A percentile compares a stretch with the other conserved stretches of the same genome.
These are phyloP conservation scores for Ptyas mucosa DNA, from an alignment of 2,113 vertebrate species.

Conservation along the genomic window DNA sequence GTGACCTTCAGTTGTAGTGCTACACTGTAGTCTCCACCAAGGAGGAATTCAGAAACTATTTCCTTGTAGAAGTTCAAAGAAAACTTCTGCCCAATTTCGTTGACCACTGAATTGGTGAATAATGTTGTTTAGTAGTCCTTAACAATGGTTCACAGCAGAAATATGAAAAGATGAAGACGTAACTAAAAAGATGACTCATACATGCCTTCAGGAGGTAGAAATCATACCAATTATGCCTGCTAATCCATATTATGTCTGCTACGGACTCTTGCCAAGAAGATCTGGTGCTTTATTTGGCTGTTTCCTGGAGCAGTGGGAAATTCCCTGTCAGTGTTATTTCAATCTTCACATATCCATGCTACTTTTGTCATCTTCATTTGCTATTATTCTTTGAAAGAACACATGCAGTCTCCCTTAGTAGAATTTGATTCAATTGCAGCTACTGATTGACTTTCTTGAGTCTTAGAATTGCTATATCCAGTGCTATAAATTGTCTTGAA, in stretches of 20 bases:
- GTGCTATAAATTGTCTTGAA: constrained; percentile 8
- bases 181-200: constrained; percentile 56
- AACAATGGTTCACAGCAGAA: constrained; percentile 32
- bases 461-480: neutral
- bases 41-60: neutral
- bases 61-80: neutral
- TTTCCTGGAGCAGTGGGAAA: constrained; percentile 55
- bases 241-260: constrained; percentile 63
- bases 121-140: neutral
- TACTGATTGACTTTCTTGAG: neutral
- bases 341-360: constrained; percentile 44
- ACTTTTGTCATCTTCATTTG: constrained; percentile 44
- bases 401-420: constrained; percentile 27
- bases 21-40: neutral
- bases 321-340: constrained; percentile 52
- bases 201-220: constrained; percentile 54
- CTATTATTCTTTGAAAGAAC: constrained; percentile 37
- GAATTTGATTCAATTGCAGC: constrained; percentile 26
- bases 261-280: constrained; percentile 50
- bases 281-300: constrained; percentile 45
- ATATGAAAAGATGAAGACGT: constrained; percentile 47
- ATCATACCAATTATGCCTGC: constrained; percentile 55
- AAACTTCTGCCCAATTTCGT: neutral
- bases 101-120: neutral
- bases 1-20: neutral